Evolutionary conservation across 53 echinoderm and acorn worm species (phyloP).

Genomic region (Pentamera pediparva): DNA sequence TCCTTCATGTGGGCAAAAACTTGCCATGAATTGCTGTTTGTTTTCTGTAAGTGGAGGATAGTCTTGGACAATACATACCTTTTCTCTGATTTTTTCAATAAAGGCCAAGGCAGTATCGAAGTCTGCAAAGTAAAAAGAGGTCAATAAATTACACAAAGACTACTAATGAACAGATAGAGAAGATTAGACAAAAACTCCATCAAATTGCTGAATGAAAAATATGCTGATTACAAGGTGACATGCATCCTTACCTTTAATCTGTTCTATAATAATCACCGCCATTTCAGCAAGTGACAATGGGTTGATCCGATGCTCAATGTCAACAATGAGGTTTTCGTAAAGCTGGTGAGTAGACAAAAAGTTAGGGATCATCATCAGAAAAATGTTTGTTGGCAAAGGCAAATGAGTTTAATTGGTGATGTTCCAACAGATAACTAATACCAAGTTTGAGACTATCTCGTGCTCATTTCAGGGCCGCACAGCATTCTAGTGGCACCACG

Average conservation of each 20-base stretch:
- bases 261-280: conserved; percentile 63
- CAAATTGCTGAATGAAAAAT: too few species aligned
- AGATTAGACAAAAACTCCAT: background rate
- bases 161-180: background rate
- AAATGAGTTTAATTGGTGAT: too few species aligned
- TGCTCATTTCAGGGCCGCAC: background rate
- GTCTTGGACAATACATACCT: conserved; percentile 25
- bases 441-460: background rate
- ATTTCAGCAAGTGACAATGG: conserved; percentile 87
- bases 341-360: conserved; percentile 44
- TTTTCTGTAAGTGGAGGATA: background rate
- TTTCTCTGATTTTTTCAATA: conserved; percentile 83
- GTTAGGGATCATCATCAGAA: background rate
- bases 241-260: conserved; percentile 68
- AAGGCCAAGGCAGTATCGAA: conserved; percentile 75
- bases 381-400: background rate
- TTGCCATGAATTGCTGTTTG: too few species aligned
- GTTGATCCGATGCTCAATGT: conserved; percentile 97
- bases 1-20: too few species aligned
- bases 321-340: conserved; percentile 83
- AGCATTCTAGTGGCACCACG: background rate
- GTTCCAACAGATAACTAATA: too few species aligned
- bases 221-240: background rate
- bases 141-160: background rate
- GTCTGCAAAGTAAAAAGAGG: conserved; percentile 44